Conservation (phyloP, 2,113 vertebrate genomes). For the Sceloporus undulatus region DNA sequence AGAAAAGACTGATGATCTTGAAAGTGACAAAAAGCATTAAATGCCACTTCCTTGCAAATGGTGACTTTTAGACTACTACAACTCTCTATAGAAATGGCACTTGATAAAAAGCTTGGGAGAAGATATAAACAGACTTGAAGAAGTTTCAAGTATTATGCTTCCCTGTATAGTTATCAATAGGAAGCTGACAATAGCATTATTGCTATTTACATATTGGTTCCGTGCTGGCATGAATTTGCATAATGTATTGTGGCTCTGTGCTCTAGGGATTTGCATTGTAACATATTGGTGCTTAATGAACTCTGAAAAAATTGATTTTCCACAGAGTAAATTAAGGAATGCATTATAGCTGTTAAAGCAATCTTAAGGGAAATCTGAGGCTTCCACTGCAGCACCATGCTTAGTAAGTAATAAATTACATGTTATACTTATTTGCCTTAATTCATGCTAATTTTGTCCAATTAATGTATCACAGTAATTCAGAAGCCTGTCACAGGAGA, state of each 20-base stretch:
- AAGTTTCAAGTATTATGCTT: constrained; percentile 68
- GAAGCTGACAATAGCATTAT: constrained; percentile 88
- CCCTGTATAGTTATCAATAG: constrained; percentile 87
- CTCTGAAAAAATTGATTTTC: constrained; percentile 99
- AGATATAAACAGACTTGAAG: constrained; percentile 60
- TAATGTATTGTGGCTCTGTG: constrained; percentile 94
- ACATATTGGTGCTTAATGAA: constrained; percentile 99
- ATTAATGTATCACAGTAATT: constrained; percentile 99
- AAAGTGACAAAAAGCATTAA: constrained; percentile 47
- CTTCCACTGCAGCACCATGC: constrained; percentile 96
- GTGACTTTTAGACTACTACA: constrained; percentile 50
- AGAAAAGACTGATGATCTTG: constrained; percentile 32
- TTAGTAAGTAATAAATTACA: constrained; percentile 99
- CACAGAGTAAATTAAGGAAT: constrained; percentile 99
- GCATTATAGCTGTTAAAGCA: constrained; percentile 99
- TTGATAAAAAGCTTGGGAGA: constrained; percentile 42
- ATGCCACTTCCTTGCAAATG: constrained; percentile 47
- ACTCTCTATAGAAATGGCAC: constrained; percentile 50
- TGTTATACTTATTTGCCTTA: constrained; percentile 99
- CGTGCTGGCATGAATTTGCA: constrained; percentile 92
- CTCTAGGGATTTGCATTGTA: constrained; percentile 98
- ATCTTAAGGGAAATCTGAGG: constrained; percentile 99
- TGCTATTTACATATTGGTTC: constrained; percentile 98
- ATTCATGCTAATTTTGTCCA: constrained; percentile 99
- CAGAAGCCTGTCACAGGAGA: constrained; percentile 97